phyloP scores from a whole-genome alignment of 2,797 vertebrate species.

The Enteromius mattozi region DNA sequence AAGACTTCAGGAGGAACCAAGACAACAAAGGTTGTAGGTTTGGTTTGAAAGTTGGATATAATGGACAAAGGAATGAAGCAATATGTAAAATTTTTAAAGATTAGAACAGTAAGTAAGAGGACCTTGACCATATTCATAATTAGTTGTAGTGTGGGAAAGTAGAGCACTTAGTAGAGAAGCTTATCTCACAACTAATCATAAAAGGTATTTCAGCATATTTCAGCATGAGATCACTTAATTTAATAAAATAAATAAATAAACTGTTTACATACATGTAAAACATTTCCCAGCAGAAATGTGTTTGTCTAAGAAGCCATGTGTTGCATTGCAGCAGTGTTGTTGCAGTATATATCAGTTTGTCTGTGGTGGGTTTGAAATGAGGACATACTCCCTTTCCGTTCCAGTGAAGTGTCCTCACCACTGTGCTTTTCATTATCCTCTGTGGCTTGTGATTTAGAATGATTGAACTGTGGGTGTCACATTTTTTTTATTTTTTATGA shows the following conservation, averaged over 20 bases:
- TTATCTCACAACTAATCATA: too few relatives aligned
- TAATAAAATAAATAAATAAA: neutral
- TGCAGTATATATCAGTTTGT: slow-evolving; percentile 48
- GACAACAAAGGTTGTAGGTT: too few relatives aligned
- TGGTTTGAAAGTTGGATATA: too few relatives aligned
- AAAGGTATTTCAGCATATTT: neutral
- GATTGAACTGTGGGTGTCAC: slow-evolving; percentile 71
- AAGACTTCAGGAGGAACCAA: too few relatives aligned
- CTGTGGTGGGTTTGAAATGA: slow-evolving; percentile 68
- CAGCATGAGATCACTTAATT: neutral
- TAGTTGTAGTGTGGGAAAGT: neutral
- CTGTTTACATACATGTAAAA: neutral
- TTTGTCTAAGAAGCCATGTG: neutral
- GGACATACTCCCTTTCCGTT: neutral
- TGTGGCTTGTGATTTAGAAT: slow-evolving; percentile 66
- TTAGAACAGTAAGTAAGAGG: neutral
- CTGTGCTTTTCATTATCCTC: slow-evolving; percentile 67
- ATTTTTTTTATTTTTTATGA: slow-evolving; percentile 51
- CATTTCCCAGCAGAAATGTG: neutral
- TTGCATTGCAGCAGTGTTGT: neutral
- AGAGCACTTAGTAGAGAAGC: neutral
- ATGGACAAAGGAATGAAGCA: too few relatives aligned
- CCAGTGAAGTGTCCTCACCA: slow-evolving; percentile 31
- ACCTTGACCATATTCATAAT: neutral
- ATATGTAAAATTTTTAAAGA: neutral